Percentiles rank a stretch among this genome's conserved stretches.
Conservation (phyloP, 23 tunicate species). For the Halocynthia roretzi region DNA sequence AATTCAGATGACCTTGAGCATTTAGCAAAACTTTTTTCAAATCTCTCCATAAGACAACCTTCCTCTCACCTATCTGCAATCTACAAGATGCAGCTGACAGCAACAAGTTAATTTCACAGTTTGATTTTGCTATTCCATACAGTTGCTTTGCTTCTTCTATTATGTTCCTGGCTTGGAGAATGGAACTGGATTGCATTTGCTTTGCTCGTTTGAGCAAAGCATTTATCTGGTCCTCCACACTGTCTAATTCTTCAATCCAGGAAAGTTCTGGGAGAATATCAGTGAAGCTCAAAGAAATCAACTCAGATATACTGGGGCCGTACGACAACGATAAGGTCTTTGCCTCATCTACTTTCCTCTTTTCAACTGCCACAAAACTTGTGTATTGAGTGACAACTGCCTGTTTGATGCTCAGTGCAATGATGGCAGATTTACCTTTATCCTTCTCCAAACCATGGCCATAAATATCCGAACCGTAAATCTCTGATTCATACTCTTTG, state of each 20-base stretch:
- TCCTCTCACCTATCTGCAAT: not conserved
- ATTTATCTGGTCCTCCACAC: conserved; percentile 6
- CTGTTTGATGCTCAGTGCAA: conserved; percentile 43
- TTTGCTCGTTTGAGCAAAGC: not conserved
- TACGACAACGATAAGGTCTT: conserved; percentile 4
- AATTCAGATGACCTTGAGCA: conserved; percentile 1
- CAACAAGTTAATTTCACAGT: not conserved
- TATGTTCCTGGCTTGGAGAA: conserved; percentile 6
- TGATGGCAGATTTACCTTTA: conserved; percentile 30
- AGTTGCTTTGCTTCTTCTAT: not conserved
- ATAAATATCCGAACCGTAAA: conserved; percentile 32
- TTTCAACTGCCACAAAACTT: conserved; percentile 71
- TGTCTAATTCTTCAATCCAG: conserved; percentile 16
- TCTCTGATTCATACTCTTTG: conserved; percentile 52
- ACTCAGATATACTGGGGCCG: conserved; percentile 32
- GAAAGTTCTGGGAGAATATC: conserved; percentile 43
- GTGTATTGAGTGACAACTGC: conserved; percentile 65
- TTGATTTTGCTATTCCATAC: not conserved
- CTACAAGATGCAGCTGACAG: conserved; percentile 4
- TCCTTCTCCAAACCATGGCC: conserved; percentile 30
- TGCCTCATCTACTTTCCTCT: conserved; percentile 40
- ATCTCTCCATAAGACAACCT: not conserved
- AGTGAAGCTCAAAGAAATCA: conserved; percentile 6
- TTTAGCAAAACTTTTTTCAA: not conserved
- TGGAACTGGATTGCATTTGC: conserved; percentile 19